Evolutionary conservation across 2,797 vertebrate species (phyloP), one percentile per base, ranked within the genome.

Genomic region (Champsocephalus esox): DNA sequence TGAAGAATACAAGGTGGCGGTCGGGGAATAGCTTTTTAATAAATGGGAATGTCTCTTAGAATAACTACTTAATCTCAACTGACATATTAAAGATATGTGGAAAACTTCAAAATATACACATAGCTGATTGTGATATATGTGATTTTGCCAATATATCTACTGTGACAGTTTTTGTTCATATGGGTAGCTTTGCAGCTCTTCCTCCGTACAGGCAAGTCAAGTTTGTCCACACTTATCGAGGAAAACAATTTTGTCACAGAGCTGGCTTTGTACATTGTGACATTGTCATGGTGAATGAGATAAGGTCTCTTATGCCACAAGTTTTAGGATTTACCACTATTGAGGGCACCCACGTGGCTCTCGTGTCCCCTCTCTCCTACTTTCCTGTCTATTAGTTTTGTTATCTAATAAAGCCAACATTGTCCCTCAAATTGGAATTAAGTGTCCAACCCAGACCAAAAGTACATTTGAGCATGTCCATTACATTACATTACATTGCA

Each of bases 1-100:
- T 38, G 2, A 57, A 48, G 38, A 48, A 43, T 21, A 52, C 46
- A 43, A 58, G 38, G n/a, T 66, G 38, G 0, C 32, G 43, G 63
- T 34, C 41, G 64, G 10, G 43, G 52, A 48, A 24, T 19, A 38
- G 32, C 55, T 51, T 64, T 71, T 21, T 14, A n/a, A 45, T 65
- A 4, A 58, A 49, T 38, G 28, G 4, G 3, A 28, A 12, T 3
- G 12, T 19, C 9, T 28, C 13, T 12, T n/a, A 52, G 19, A 55
- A 32, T 14, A 21, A 38, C 7, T 38, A 38, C 34, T 38, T 38
- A 8, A 38, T 6, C 34, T 38, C 7, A 38, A 38, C 1, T 8
- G 5, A 38, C 34, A 38, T 38, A 38, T 38, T 38, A 38, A 38
- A 38, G 34, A 38, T 54, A 46, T 19, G 19, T 46, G 24, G 12